Evolutionary conservation across 2,888 invertebrate species (phyloP), one percentile per base, ranked within the genome.

Genomic region (Carabus problematicus): DNA sequence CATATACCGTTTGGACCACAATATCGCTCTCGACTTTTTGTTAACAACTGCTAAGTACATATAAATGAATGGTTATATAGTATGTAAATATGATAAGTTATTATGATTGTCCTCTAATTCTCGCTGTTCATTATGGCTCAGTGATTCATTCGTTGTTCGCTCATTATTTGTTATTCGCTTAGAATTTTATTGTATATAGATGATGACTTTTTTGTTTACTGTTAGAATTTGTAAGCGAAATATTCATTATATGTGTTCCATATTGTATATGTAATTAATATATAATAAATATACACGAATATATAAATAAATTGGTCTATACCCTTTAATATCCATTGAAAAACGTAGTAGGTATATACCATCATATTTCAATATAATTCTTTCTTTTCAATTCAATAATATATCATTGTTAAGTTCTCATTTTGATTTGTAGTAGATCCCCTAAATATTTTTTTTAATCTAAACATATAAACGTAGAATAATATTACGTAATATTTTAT

Each of bases 181-280:
- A 75, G 74, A 75, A 73, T 72, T 75, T 75, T 75, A 75, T 75
- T 75, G 75, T 75, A 75, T 60, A 74, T 74, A 74, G 64, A 45
- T 55, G 52, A 71, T 67, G 67, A 70, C 49, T 47, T 71, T 69
- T 72, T 72, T 72, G 72, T 72, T 70, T 61, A 72, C 71, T 72
- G 63, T 70, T 72, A 59, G 64, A 72, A 52, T 71, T 64, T 70
- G 39, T 49, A 70, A 60, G 58, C 60, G 67, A 67, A 54, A 49
- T 67, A 61, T 67, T 58, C 40, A 49, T 43, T 45, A 61, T 63
- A 61, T 52, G 55, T 66, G 66, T 61, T 56, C 58, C 41, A 61
- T 56, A 54, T 47, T 66, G 70, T 66, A 66, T 55, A 64, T 70
- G 64, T 70, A 66, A 56, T 64, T 29, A 29, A 29, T 29, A 68